Conservation (phyloP, 2,113 vertebrate genomes). For the Acanthisitta chloris region DNA sequence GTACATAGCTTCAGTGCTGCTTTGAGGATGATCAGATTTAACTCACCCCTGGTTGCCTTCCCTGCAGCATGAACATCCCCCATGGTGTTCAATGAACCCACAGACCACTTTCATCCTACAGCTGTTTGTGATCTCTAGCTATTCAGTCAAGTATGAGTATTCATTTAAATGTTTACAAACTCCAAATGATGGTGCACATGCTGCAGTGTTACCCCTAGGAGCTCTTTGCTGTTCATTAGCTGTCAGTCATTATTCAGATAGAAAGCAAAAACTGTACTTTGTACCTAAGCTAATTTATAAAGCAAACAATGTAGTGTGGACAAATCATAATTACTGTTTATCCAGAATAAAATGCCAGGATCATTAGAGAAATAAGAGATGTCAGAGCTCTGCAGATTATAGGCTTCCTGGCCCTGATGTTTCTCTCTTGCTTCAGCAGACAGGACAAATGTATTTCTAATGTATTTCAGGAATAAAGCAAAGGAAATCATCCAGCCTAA, state of each 20-base stretch:
- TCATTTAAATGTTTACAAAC: neutral
- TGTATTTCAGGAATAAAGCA: neutral
- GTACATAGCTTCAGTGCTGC: rapidly evolving
- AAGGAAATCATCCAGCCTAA: neutral
- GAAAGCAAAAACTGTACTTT: neutral
- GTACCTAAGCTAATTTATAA: neutral
- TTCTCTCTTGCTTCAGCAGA: neutral
- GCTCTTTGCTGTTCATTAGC: neutral
- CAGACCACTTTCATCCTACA: neutral
- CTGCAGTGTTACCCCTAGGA: neutral
- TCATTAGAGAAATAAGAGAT: neutral
- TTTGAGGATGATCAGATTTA: neutral
- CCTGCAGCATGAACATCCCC: rapidly evolving
- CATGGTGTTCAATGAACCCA: neutral
- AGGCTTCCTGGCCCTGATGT: neutral
- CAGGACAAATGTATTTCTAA: neutral
- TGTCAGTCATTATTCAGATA: neutral
- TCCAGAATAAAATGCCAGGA: neutral
- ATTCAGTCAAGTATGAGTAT: neutral
- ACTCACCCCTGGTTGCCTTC: neutral
- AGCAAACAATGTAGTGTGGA: neutral
- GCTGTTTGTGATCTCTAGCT: neutral
- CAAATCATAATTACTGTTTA: neutral
- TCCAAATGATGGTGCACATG: neutral
- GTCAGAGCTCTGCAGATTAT: neutral